Evolutionary conservation across 2,888 invertebrate species (phyloP).

Genomic region (Acleris sparsana): DNA sequence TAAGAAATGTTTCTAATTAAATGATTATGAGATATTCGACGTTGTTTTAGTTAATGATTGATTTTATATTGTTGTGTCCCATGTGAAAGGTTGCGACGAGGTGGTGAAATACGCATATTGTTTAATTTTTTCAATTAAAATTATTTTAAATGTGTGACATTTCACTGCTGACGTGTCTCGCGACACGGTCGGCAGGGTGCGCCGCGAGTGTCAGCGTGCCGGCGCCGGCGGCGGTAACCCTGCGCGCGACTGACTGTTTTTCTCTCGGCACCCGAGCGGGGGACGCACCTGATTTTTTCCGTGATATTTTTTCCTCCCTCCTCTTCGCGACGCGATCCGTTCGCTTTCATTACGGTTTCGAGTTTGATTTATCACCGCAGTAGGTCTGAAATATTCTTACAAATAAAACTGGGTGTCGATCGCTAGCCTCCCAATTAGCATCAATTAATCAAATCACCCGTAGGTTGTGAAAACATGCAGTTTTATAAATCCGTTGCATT

Average conservation of each 20-base stretch:
- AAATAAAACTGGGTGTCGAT: slow-evolving; percentile 76
- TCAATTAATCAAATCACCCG: slow-evolving; percentile 69
- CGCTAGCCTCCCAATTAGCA: slow-evolving; percentile 80
- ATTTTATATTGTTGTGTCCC: no score
- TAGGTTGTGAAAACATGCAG: slow-evolving; percentile 43
- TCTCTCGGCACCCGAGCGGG: slow-evolving; percentile 79
- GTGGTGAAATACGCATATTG: no score
- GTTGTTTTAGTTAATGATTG: no score
- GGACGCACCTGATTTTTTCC: slow-evolving; percentile 84
- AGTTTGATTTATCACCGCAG: slow-evolving; percentile 83
- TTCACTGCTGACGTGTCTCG: neutral
- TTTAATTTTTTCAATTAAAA: no score
- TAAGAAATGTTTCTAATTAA: no score
- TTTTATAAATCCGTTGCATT: slow-evolving; percentile 3
- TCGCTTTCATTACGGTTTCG: slow-evolving; percentile 84
- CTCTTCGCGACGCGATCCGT: slow-evolving; percentile 83
- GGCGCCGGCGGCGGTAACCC: slow-evolving; percentile 51
- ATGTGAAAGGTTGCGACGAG: no score
- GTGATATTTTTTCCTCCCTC: slow-evolving; percentile 83
- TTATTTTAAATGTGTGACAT: neutral
- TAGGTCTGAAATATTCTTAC: slow-evolving; percentile 80
- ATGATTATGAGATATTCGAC: no score
- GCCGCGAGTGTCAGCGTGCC: slow-evolving; percentile 36
- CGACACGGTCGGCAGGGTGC: neutral
- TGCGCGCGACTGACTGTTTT: slow-evolving; percentile 75